Base-by-base conservation (phyloP, 2,113 vertebrate species). In the Psilopogon haemacephalus region DNA sequence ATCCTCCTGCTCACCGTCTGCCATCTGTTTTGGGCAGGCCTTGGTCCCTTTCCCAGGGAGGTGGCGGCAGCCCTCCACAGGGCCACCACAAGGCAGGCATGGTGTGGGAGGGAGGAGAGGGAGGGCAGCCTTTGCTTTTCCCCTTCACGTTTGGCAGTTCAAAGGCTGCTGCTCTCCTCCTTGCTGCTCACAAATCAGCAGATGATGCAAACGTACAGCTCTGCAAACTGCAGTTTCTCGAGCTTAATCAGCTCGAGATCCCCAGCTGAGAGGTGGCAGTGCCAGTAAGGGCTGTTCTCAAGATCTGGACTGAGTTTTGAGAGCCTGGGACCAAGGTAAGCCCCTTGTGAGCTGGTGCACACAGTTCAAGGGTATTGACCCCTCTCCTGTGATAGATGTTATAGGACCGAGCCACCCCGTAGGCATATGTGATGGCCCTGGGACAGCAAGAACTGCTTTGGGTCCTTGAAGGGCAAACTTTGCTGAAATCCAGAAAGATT, bases 21-120 rank as follows among this genome's bases (percentile, higher is more conserved):
- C 91, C 68, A 68, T 89, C 89, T 91, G 81, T 80, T 92, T 82
- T 46, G 78, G 84, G 68, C 81, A 96, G 89, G 71, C 52, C 67
- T 85, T 23, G 40, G 78, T 87, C 42, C 75, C 42, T 85, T 92
- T 93, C 92, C 90, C 88, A 76, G 75, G 52, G 64, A 85, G 78
- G 56, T 73, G 82, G 68, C 63, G 76, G 46, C 78, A 24, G 78
- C 71, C 82, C 24, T 86, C 56, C n/a, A 72, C 4, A 8, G 50
- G 77, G 56, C 64, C 56, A 38, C 82, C 2, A 6, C 69, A 56
- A 81, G 67, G 65, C 48, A 8, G 40, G 63, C 26, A 6, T 17
- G 5, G 0, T 12, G 62, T 58, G 72, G 56, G 15, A 18, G 42
- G 11, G 20, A 21, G 46, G 19, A 46, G 44, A 46, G 44, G 44